Evolutionary conservation across 2,113 vertebrate species (phyloP).

Genomic region (Hepsetus odoe): DNA sequence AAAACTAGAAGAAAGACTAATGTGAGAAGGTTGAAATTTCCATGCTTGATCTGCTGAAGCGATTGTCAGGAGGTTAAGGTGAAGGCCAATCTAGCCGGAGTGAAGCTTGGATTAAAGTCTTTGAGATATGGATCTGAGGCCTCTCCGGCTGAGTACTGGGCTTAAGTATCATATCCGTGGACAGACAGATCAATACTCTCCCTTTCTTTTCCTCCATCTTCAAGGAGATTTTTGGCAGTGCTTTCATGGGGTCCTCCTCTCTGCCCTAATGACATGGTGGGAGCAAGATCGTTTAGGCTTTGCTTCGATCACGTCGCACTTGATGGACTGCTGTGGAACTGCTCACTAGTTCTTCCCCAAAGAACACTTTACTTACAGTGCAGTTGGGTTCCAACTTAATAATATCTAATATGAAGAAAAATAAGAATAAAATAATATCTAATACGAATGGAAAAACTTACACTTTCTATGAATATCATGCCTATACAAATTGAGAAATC

Average conservation of each 20-base stretch:
- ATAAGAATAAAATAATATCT: too few relatives aligned
- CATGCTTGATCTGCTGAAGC: slow-evolving; percentile 83
- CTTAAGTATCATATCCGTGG: slow-evolving; percentile 95
- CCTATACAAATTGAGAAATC: too few relatives aligned
- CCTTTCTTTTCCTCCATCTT: slow-evolving; percentile 90
- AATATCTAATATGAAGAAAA: not conserved
- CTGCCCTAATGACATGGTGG: slow-evolving; percentile 85
- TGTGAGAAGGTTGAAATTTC: slow-evolving; percentile 74
- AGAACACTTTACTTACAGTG: slow-evolving; percentile 13
- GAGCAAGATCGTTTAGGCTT: slow-evolving; percentile 82
- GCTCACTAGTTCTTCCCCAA: slow-evolving; percentile 24
- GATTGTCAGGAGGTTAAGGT: slow-evolving; percentile 81
- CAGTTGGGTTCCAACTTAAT: not conserved
- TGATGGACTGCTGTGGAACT: slow-evolving; percentile 49
- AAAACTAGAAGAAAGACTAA: slow-evolving; percentile 22
- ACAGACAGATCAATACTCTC: slow-evolving; percentile 95
- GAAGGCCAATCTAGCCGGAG: slow-evolving; percentile 81
- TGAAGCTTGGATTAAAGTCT: slow-evolving; percentile 88
- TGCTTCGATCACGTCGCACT: slow-evolving; percentile 67
- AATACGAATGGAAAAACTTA: too few relatives aligned
- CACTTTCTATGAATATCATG: too few relatives aligned
- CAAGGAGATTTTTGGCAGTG: slow-evolving; percentile 92
- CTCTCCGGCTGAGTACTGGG: slow-evolving; percentile 86
- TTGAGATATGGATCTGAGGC: slow-evolving; percentile 88
- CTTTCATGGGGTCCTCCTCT: slow-evolving; percentile 85